phyloP scores from a whole-genome alignment of 2,797 vertebrate species.

The Cuculus canorus region DNA sequence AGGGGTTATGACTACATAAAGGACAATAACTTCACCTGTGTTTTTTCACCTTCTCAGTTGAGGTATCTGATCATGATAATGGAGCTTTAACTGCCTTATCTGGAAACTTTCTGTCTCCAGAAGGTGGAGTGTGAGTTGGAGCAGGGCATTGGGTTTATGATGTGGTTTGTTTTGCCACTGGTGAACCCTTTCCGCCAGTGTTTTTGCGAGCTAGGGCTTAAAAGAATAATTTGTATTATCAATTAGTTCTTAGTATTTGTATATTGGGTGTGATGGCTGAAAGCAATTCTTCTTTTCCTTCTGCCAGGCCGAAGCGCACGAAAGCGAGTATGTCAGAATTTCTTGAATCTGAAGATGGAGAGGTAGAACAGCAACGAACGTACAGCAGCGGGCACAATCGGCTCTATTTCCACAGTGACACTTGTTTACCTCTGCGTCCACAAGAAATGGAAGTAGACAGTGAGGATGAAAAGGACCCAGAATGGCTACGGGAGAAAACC shows the following conservation, averaged over 20 bases:
- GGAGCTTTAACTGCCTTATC: background rate
- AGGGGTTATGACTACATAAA: background rate
- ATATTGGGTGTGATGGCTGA: background rate
- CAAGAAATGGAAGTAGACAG: slow-evolving; percentile 99
- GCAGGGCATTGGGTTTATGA: background rate
- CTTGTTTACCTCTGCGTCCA: slow-evolving; percentile 94
- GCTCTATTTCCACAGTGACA: slow-evolving; percentile 98
- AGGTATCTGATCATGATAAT: background rate
- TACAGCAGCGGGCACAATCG: slow-evolving; percentile 98
- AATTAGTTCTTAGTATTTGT: background rate
- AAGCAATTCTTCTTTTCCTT: background rate
- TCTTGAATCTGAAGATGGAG: slow-evolving; percentile 95
- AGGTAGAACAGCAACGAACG: slow-evolving; percentile 94
- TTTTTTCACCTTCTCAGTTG: background rate
- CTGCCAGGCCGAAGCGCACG: slow-evolving; percentile 91
- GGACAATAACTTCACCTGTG: background rate
- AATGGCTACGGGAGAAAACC: slow-evolving; percentile 98
- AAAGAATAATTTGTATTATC: background rate
- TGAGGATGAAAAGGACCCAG: slow-evolving; percentile 96
- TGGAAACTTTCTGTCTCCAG: background rate
- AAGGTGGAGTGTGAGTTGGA: background rate
- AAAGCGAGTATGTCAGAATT: slow-evolving; percentile 98
- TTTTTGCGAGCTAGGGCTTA: background rate
- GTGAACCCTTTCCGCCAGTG: accelerated
- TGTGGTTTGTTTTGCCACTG: background rate